Conservation (phyloP, 2,888 invertebrate species). For the Aspidiotus rigidus region DNA sequence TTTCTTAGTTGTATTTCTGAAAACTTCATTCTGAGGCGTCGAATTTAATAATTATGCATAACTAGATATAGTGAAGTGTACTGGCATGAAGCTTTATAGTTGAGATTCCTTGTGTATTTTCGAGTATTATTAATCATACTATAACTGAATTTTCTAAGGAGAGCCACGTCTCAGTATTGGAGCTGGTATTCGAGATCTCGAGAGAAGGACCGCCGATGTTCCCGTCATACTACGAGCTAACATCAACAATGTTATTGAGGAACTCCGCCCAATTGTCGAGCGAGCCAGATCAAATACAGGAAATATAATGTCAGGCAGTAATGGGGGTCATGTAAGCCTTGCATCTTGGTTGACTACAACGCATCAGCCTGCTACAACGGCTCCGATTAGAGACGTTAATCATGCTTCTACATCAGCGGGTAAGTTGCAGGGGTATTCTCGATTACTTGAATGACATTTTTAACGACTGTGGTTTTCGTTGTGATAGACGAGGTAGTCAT, state of each 20-base stretch:
- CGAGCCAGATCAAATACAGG: constrained; percentile 40
- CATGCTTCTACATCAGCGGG: background rate
- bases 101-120: background rate
- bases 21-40: too few relatives aligned
- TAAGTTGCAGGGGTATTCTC: background rate
- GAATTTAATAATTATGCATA: background rate
- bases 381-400: constrained; percentile 12
- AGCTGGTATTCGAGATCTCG: constrained; percentile 35
- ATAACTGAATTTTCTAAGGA: background rate
- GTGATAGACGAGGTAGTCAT: constrained; percentile 28
- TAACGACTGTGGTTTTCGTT: background rate
- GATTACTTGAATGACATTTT: background rate
- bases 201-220: constrained; percentile 39
- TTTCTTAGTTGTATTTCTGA: too few relatives aligned
- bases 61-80: background rate
- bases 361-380: constrained; percentile 9
- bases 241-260: constrained; percentile 49
- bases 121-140: background rate
- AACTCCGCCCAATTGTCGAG: constrained; percentile 58
- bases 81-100: too few relatives aligned
- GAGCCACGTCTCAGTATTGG: constrained; percentile 34
- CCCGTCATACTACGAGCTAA: constrained; percentile 41
- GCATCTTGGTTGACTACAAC: constrained; percentile 12
- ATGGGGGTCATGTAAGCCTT: constrained; percentile 14
- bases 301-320: constrained; percentile 19